Evolutionary conservation across 2,888 invertebrate genomes (phyloP).

Genomic region (Zygaena filipendulae): DNA sequence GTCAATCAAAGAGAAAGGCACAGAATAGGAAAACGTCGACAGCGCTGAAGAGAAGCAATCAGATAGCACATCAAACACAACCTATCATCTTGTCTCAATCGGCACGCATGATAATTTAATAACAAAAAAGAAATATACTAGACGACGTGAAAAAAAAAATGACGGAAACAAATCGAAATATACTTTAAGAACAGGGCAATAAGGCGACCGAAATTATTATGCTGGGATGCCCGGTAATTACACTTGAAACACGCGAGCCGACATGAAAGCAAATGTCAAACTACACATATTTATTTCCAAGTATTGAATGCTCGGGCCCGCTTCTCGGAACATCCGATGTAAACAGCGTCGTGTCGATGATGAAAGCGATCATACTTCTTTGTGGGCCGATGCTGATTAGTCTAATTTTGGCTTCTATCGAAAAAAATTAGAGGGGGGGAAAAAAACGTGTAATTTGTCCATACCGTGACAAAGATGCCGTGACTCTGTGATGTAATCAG

Average conservation of each 20-base stretch:
- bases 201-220: slow-evolving; percentile 28
- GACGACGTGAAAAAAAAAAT: slow-evolving; percentile 32
- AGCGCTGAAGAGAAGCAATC: slow-evolving; percentile 68
- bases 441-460: slow-evolving; percentile 45
- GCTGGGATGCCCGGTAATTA: slow-evolving; percentile 46
- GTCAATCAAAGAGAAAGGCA: slow-evolving; percentile 67
- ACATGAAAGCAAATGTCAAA: slow-evolving; percentile 70
- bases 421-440: slow-evolving; percentile 24
- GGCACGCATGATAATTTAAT: slow-evolving; percentile 68
- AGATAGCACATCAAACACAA: slow-evolving; percentile 59
- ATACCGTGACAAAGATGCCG: slow-evolving; percentile 49
- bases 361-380: slow-evolving; percentile 67
- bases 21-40: slow-evolving; percentile 51
- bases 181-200: slow-evolving; percentile 35
- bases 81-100: slow-evolving; percentile 67
- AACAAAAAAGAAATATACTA: slow-evolving; percentile 60
- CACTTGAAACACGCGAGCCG: slow-evolving; percentile 56
- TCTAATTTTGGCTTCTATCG: slow-evolving; percentile 47
- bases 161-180: slow-evolving; percentile 27
- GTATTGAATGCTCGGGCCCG: slow-evolving; percentile 62
- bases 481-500: slow-evolving; percentile 25
- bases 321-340: slow-evolving; percentile 59
- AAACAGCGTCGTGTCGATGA: slow-evolving; percentile 67
- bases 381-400: slow-evolving; percentile 63
- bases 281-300: slow-evolving; percentile 69